Percentiles rank a stretch among this genome's conserved stretches.
phyloP scores from a whole-genome alignment of 2,113 vertebrate genomes.

The Puntigrus tetrazona region DNA sequence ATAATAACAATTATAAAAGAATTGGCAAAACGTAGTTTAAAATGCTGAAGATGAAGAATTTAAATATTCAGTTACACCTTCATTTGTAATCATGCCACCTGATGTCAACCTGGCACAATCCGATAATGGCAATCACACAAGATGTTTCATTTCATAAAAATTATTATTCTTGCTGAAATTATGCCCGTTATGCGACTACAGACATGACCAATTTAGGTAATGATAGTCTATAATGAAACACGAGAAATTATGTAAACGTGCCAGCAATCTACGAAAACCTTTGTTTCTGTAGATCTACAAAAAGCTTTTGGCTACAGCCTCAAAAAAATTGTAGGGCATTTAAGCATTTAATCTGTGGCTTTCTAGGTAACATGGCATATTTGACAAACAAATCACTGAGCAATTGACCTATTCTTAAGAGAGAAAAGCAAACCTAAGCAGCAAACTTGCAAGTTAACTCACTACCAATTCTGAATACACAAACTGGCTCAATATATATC shows the following conservation, averaged over 20 bases:
- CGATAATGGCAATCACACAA: not conserved
- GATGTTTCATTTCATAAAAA: not conserved
- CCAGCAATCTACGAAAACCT: not conserved
- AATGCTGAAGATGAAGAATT: not conserved
- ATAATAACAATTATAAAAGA: not conserved
- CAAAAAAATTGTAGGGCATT: not conserved
- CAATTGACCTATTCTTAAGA: not conserved
- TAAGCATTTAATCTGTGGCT: not conserved
- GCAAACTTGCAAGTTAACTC: not conserved
- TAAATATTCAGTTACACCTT: not conserved
- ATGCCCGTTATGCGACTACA: not conserved
- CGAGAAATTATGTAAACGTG: not conserved
- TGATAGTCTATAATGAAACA: not conserved
- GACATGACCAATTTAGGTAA: not conserved
- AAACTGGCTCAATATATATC: not conserved
- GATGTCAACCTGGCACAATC: not conserved
- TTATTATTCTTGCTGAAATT: not conserved
- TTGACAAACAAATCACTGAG: not conserved
- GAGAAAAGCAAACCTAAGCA: not conserved
- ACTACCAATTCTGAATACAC: not conserved
- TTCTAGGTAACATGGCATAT: not conserved
- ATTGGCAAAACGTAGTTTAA: not conserved
- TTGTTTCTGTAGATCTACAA: too few species aligned
- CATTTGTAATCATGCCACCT: not conserved
- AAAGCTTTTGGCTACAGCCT: not conserved